Evolutionary conservation across 2,888 invertebrate genomes (phyloP), one percentile per base, ranked within the genome.

Genomic region (Torymus auratus): DNA sequence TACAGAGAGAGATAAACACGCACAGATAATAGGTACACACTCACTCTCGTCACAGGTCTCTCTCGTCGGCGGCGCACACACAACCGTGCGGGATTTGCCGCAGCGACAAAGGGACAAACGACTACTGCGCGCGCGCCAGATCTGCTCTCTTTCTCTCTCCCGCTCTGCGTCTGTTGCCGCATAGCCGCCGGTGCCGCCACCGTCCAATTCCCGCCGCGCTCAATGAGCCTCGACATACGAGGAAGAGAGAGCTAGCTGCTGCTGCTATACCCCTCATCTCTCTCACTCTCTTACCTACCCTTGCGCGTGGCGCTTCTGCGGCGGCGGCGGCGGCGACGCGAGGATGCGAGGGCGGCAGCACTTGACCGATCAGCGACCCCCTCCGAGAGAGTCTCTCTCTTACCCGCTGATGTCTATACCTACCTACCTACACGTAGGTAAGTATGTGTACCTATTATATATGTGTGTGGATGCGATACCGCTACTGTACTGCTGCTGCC

Each of bases 101-200:
- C 50, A 12, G 55, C 28, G 28, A 41, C 41, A 41, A 12, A 12
- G 61, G 23, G 58, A 14, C n/a, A 28, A n/a, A 41, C 56, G 55
- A 7, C 15, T 13, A 41, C 14, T 20, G 14, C 17, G 17, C 69
- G 7, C 13, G 69, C 69, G 13, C 17, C 20, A 15, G 17, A 15
- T 20, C 17, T 15, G 20, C 61, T 17, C 17, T 84, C 84, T 83
- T 85, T 84, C 83, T 83, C 82, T 73, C 77, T 81, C 56, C 82
- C 41, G 41, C 41, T 41, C 41, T 41, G 41, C 41, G 41, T 41
- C 41, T 41, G 41, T 41, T 41, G 85, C 85, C 86, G 87, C 88
- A 86, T 85, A 85, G 85, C 83, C 86, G 83, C 84, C 83, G 86
- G 80, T 86, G 89, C 89, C 88, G 89, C 89, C 84, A 70, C 74